Conservation (phyloP, 92 coral and sea anemone species). For the Siderastrea siderea region DNA sequence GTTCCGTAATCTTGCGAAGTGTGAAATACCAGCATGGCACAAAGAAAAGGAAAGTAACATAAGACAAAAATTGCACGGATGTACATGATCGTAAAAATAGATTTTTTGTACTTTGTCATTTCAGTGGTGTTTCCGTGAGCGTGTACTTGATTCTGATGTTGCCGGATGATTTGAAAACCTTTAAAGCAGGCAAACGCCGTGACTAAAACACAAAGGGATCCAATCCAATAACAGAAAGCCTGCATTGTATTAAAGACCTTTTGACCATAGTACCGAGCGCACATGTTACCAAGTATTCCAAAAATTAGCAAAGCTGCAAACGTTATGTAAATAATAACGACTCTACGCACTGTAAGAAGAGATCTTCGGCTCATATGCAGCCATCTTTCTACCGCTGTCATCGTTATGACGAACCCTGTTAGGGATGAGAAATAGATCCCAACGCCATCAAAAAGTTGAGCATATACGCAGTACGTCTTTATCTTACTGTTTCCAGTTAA, state of each 20-base stretch:
- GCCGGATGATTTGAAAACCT: too few relatives aligned
- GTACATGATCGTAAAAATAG: background rate
- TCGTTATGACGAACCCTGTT: background rate
- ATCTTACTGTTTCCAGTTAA: background rate
- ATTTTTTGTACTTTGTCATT: background rate
- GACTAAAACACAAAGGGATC: background rate
- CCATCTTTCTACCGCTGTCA: background rate
- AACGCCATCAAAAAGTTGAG: background rate
- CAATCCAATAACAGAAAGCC: background rate
- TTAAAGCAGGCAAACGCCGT: background rate
- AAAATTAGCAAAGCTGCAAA: background rate
- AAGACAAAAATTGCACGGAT: background rate
- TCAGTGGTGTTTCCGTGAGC: background rate
- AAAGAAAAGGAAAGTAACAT: background rate
- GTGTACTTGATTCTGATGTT: background rate
- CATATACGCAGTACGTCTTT: background rate
- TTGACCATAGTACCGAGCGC: background rate
- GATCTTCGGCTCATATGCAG: background rate
- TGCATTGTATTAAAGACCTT: background rate
- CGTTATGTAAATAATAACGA: background rate
- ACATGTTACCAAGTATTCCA: background rate
- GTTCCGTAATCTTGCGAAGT: background rate
- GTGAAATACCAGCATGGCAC: background rate
- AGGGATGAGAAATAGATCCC: background rate
- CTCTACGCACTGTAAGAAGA: background rate